Conservation (phyloP, 2,113 vertebrate species). For the Choloepus hoffmanni region DNA sequence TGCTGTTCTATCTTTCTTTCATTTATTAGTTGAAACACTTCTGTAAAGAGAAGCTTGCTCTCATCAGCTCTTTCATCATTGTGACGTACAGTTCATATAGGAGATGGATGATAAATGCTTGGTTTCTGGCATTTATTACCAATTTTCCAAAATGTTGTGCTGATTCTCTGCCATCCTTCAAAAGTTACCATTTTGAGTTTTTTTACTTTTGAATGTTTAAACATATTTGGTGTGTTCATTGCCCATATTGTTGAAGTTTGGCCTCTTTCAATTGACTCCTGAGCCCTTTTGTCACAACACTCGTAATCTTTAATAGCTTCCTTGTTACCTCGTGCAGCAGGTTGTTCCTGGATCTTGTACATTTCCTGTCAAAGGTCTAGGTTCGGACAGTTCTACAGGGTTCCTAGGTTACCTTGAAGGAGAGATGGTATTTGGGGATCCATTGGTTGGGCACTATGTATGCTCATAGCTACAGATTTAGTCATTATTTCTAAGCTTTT, state of each 20-base stretch:
- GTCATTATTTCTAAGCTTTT: not conserved
- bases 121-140: not conserved
- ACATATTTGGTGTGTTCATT: conserved; percentile 11
- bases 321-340: not conserved
- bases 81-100: not conserved
- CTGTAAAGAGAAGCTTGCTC: not conserved
- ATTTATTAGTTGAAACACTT: not conserved
- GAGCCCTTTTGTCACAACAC: not conserved
- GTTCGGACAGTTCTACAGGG: not conserved
- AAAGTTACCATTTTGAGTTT: not conserved
- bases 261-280: not conserved
- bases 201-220: not conserved
- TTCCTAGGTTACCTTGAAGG: not conserved
- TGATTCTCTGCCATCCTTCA: not conserved
- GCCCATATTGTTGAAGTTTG: not conserved
- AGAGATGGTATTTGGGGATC: not conserved
- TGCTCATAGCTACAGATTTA: not conserved
- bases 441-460: not conserved
- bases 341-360: not conserved
- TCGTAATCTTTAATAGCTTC: conserved; percentile 7
- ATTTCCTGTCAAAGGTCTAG: not conserved
- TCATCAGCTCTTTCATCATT: not conserved
- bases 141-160: conserved; percentile 20
- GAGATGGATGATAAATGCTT: not conserved
- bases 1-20: not conserved